Conservation (phyloP, 2,797 vertebrate species). For the Pyrocephalus nanus region DNA sequence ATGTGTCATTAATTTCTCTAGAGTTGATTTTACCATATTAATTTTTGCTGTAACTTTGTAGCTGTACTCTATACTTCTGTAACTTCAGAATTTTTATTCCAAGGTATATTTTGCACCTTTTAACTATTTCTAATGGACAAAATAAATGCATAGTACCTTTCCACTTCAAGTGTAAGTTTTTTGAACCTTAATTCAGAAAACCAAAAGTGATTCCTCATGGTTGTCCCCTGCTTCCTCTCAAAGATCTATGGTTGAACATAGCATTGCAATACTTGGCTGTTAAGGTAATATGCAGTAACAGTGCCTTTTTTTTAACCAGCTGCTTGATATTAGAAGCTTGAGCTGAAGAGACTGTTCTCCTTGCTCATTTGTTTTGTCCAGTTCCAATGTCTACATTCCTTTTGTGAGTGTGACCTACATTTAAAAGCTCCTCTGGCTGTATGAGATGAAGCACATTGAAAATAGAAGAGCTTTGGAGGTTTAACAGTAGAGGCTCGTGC, state of each 20-base stretch:
- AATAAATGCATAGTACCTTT: background rate
- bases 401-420: background rate
- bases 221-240: background rate
- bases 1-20: background rate
- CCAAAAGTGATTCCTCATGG: background rate
- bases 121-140: background rate
- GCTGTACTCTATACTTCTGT: background rate
- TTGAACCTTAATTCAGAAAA: background rate
- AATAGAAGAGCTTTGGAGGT: background rate
- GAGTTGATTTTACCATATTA: background rate
- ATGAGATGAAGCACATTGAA: background rate
- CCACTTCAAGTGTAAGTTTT: background rate
- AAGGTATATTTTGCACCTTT: background rate
- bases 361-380: background rate
- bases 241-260: background rate
- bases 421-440: background rate
- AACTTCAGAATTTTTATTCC: background rate
- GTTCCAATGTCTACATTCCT: background rate
- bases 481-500: background rate
- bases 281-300: background rate
- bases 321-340: background rate
- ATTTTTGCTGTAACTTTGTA: background rate
- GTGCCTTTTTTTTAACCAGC: background rate
- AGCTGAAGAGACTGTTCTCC: background rate
- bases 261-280: background rate